phyloP scores from a whole-genome alignment of 2,888 invertebrate species.

The Leptinotarsa juncta region DNA sequence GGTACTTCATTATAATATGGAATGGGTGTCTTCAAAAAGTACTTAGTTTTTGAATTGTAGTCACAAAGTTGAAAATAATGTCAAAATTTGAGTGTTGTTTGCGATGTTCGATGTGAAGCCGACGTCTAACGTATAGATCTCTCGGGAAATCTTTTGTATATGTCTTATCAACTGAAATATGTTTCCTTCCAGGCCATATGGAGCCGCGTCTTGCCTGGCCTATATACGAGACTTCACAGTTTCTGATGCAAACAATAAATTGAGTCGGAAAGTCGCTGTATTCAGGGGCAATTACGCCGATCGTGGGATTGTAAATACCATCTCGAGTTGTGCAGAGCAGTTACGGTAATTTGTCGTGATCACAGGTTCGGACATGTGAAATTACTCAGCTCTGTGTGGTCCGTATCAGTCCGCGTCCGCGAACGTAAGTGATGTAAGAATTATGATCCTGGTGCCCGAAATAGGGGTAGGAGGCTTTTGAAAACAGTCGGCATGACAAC shows the following conservation, averaged over 20 bases:
- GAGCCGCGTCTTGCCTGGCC: neutral
- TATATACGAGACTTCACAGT: neutral
- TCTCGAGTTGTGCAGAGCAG: slow-evolving; percentile 51
- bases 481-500: slow-evolving; percentile 60
- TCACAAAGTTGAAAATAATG: no score
- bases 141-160: no score
- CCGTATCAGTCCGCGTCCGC: slow-evolving; percentile 51
- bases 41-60: no score
- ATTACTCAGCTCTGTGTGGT: slow-evolving; percentile 58
- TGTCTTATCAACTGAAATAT: neutral
- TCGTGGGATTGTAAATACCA: slow-evolving; percentile 55
- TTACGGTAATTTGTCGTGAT: slow-evolving; percentile 61
- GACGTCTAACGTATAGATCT: no score
- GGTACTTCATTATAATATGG: no score
- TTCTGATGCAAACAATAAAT: slow-evolving; percentile 40
- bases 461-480: slow-evolving; percentile 64
- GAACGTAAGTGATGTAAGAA: slow-evolving; percentile 60
- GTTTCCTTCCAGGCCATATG: neutral
- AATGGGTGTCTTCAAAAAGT: no score
- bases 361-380: slow-evolving; percentile 59
- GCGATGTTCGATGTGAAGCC: no score
- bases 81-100: no score
- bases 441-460: slow-evolving; percentile 63
- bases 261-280: slow-evolving; percentile 42
- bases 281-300: slow-evolving; percentile 53